phyloP scores from a whole-genome alignment of 2,888 invertebrate species.

The Lycophotia porphyrea region DNA sequence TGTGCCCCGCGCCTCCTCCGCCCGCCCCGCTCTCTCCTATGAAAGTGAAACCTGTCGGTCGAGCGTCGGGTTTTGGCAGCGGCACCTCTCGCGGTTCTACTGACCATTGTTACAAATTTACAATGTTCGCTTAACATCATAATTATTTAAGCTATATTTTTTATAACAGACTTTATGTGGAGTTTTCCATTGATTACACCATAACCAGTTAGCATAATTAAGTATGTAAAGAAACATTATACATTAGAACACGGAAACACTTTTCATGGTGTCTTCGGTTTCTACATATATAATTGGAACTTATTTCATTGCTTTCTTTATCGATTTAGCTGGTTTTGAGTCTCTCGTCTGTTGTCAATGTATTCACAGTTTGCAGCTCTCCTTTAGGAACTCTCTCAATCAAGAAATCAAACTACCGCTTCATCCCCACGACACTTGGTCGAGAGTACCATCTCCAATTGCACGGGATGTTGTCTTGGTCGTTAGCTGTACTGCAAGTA shows the following conservation, averaged over 20 bases:
- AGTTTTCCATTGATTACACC: slow-evolving; percentile 10
- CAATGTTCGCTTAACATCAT: slow-evolving; percentile 18
- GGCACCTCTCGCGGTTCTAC: slow-evolving; percentile 60
- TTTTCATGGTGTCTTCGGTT: slow-evolving; percentile 25
- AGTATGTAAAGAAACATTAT: background rate
- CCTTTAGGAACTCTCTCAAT: background rate
- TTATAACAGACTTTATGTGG: background rate
- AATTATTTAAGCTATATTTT: slow-evolving; percentile 13
- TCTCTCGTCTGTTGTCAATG: background rate
- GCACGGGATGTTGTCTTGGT: background rate
- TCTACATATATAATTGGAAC: background rate
- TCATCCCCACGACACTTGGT: background rate
- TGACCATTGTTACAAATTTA: slow-evolving; percentile 21
- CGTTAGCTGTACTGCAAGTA: background rate
- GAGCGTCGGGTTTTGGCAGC: slow-evolving; percentile 66
- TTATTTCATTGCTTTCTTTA: slow-evolving; percentile 15
- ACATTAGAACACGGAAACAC: slow-evolving; percentile 25
- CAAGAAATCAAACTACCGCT: background rate
- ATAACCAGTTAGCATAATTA: background rate
- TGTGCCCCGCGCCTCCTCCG: slow-evolving; percentile 36
- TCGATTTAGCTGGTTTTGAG: background rate
- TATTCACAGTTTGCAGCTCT: background rate
- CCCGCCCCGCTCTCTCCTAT: slow-evolving; percentile 67
- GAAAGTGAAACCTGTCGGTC: slow-evolving; percentile 85
- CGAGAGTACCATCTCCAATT: background rate